Percentiles rank a stretch among this genome's conserved stretches.
phyloP scores from a whole-genome alignment of 1,140 invertebrate genomes.

The Amyelois transitella region DNA sequence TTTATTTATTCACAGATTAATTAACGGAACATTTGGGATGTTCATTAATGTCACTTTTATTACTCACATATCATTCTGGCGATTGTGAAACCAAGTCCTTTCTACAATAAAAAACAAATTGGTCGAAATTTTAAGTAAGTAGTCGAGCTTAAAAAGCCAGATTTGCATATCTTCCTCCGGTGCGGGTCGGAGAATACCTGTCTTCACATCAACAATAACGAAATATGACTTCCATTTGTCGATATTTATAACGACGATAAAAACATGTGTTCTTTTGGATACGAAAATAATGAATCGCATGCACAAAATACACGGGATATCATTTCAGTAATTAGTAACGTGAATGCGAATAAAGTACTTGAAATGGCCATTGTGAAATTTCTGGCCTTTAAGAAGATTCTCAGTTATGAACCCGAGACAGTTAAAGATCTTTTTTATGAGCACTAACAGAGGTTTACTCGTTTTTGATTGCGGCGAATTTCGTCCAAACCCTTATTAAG shows the following conservation, averaged over 20 bases:
- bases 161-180: conserved; percentile 1
- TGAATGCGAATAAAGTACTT: conserved; percentile 12
- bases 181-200: not conserved
- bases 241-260: no score
- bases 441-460: conserved; percentile 21
- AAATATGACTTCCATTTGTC: not conserved
- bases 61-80: conserved; percentile 42
- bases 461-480: conserved; percentile 27
- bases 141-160: conserved; percentile 1
- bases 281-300: not conserved
- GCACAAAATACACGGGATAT: not conserved
- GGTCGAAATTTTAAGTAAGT: conserved; percentile 13
- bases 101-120: conserved; percentile 16
- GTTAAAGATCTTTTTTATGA: conserved; percentile 40
- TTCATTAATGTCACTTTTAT: conserved; percentile 56
- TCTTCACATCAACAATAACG: not conserved
- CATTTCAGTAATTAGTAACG: not conserved
- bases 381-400: conserved; percentile 30
- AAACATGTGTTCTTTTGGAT: not conserved
- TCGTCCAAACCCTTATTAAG: conserved; percentile 31
- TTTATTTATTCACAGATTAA: conserved; percentile 30
- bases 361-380: conserved; percentile 29
- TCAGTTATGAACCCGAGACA: conserved; percentile 26
- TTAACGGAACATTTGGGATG: conserved; percentile 32
- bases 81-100: conserved; percentile 23